These are phyloP conservation scores for Homarus americanus DNA, from an alignment of 1,140 invertebrate species.

Conservation along the genomic window DNA sequence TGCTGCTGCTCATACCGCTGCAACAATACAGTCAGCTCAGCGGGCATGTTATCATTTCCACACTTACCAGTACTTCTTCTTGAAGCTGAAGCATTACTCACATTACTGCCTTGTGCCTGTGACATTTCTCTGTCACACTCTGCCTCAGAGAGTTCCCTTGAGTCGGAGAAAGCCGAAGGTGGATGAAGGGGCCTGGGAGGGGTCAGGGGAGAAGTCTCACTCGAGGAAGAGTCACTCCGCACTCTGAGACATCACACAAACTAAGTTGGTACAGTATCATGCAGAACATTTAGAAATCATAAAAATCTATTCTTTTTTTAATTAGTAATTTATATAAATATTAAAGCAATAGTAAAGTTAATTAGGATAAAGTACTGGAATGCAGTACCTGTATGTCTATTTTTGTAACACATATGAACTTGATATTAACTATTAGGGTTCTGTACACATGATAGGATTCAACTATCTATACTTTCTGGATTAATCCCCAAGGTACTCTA, in stretches of 20 bases:
- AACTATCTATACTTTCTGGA: too few species aligned
- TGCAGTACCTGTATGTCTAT: too few species aligned
- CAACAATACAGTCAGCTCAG: constrained; percentile 15
- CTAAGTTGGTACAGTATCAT: not conserved
- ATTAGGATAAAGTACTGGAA: too few species aligned
- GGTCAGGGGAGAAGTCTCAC: constrained; percentile 47
- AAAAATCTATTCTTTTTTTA: not conserved
- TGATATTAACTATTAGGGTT: too few species aligned
- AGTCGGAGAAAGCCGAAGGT: constrained; percentile 57
- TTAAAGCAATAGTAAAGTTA: too few species aligned
- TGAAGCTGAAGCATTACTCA: not conserved
- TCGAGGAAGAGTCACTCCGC: constrained; percentile 46
- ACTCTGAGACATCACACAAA: constrained; percentile 7
- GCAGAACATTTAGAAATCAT: not conserved
- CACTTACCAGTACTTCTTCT: not conserved
- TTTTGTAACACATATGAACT: too few species aligned
- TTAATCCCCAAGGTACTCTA: too few species aligned
- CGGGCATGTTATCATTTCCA: constrained; percentile 1
- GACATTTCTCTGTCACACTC: constrained; percentile 49
- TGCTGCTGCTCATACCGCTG: constrained; percentile 26
- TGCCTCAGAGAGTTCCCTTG: constrained; percentile 55
- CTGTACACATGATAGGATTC: too few species aligned
- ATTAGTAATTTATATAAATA: too few species aligned
- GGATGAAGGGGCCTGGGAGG: constrained; percentile 57
- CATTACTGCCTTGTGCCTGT: not conserved